Evolutionary conservation across 2,888 invertebrate genomes (phyloP).

Genomic region (Leptura quadrifasciata): DNA sequence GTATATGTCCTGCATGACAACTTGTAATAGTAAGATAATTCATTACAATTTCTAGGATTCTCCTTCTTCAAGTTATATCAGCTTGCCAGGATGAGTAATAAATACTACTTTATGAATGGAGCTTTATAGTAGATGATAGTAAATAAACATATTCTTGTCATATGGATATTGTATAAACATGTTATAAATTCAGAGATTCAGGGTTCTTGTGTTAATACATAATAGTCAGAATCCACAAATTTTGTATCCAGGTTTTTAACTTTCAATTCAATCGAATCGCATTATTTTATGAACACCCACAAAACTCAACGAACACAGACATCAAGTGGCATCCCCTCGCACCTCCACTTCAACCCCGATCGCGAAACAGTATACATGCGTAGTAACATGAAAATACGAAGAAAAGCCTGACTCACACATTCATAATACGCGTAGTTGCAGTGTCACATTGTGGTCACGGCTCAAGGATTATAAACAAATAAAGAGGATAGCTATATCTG

Average conservation of each 20-base stretch:
- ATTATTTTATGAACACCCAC: conserved; percentile 70
- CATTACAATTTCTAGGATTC: conserved; percentile 42
- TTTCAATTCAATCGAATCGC: conserved; percentile 67
- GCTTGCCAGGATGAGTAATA: conserved; percentile 59
- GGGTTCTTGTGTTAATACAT: conserved; percentile 32
- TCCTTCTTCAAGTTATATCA: conserved; percentile 47
- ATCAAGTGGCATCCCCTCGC: conserved; percentile 62
- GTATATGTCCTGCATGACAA: conserved; percentile 38
- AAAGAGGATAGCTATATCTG: no score
- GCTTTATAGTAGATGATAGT: conserved; percentile 69
- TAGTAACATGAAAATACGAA: conserved; percentile 44
- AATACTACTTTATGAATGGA: conserved; percentile 71
- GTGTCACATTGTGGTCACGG: no score
- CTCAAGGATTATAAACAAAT: no score
- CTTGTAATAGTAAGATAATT: conserved; percentile 42
- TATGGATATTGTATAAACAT: conserved; percentile 54
- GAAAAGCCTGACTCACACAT: conserved; percentile 45
- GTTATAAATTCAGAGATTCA: conserved; percentile 46
- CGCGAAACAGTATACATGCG: conserved; percentile 43
- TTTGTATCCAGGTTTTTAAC: conserved; percentile 63
- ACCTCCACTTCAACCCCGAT: conserved; percentile 57
- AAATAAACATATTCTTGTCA: conserved; percentile 72
- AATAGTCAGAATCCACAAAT: conserved; percentile 48
- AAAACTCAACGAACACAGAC: conserved; percentile 68
- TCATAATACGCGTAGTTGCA: conserved; percentile 14